Conservation (phyloP, 2,113 vertebrate species). For the Climacteris rufus region DNA sequence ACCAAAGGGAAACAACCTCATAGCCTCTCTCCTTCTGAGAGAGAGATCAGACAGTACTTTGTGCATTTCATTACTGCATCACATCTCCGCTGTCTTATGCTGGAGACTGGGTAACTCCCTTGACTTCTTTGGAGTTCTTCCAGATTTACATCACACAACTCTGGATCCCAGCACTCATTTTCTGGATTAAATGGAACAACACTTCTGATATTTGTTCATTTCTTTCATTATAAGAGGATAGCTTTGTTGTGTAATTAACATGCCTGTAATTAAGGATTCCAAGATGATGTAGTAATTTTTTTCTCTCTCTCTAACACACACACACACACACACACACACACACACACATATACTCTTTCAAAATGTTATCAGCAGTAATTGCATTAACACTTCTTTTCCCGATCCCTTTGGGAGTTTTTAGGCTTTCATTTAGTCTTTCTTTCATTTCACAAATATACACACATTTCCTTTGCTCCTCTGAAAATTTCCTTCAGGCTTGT, state of each 20-base stretch:
- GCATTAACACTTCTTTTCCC: conserved; percentile 33
- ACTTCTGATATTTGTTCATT: background rate
- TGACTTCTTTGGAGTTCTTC: background rate
- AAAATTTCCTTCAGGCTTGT: background rate
- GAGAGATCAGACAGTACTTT: background rate
- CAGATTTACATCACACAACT: background rate
- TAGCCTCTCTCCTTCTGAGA: background rate
- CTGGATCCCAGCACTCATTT: background rate
- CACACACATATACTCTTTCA: background rate
- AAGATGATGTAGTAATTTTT: conserved; percentile 53
- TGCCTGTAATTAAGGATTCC: conserved; percentile 45
- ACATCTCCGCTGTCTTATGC: background rate
- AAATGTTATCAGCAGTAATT: conserved; percentile 51
- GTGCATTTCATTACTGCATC: background rate
- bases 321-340: too few species aligned
- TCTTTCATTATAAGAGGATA: conserved; percentile 38
- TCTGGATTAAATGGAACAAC: conserved; percentile 39
- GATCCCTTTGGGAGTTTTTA: conserved; percentile 9
- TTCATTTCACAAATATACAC: background rate
- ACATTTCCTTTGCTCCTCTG: background rate
- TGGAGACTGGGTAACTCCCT: background rate
- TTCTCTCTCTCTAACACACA: background rate
- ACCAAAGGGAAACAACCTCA: background rate
- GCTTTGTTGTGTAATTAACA: conserved; percentile 51
- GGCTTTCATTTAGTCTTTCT: conserved; percentile 20